Percentiles rank a stretch among this genome's conserved stretches.
Conservation (phyloP, 2,113 vertebrate species). For the Pteronura brasiliensis region DNA sequence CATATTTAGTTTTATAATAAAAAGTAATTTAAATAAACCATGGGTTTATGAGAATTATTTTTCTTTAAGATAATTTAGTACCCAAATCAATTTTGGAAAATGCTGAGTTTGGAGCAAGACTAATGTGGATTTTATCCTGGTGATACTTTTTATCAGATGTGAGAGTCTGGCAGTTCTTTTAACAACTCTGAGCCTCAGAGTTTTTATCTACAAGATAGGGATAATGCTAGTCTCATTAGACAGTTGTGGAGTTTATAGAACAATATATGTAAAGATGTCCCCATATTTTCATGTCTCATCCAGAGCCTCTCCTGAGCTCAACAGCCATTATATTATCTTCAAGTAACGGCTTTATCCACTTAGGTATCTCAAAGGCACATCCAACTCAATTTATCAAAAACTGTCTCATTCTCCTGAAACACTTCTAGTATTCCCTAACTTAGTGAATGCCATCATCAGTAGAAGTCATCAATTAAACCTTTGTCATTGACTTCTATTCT, state of each 20-base stretch:
- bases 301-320: background rate
- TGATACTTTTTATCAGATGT: background rate
- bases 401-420: background rate
- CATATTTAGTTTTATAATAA: background rate
- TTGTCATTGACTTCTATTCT: background rate
- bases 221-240: background rate
- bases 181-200: background rate
- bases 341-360: background rate
- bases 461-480: background rate
- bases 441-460: background rate
- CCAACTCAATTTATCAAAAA: background rate
- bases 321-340: background rate
- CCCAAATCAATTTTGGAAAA: background rate
- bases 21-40: background rate
- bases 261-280: background rate
- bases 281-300: background rate
- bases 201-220: background rate
- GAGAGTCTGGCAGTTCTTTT: background rate
- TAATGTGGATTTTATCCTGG: background rate
- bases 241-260: background rate
- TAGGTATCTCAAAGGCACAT: background rate
- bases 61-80: background rate
- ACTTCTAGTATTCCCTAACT: background rate
- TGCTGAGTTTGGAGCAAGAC: background rate
- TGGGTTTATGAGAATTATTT: background rate